Evolutionary conservation across 2,113 vertebrate genomes (phyloP).

Genomic region (Atrichornis clamosus): DNA sequence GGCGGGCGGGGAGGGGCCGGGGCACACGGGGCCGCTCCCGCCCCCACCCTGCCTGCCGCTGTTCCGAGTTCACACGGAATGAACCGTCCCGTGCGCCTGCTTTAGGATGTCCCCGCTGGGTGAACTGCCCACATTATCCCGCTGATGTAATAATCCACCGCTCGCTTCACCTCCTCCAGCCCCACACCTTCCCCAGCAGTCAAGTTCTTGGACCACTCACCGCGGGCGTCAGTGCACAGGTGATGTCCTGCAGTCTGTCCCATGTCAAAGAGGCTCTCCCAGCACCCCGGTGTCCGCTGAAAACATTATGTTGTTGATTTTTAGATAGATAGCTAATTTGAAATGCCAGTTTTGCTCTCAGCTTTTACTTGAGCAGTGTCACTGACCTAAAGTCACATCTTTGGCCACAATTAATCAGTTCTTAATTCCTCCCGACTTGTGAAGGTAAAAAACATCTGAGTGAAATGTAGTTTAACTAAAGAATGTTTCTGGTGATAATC

Average conservation of each 20-base stretch:
- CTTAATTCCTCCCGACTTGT: neutral
- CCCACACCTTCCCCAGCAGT: neutral
- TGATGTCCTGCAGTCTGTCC: neutral
- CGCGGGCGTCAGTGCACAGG: neutral
- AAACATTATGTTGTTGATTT: neutral
- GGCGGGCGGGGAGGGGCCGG: neutral
- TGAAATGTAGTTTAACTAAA: neutral
- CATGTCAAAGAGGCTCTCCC: fast-evolving
- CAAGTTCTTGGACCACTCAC: fast-evolving
- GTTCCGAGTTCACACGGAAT: fast-evolving
- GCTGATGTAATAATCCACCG: fast-evolving
- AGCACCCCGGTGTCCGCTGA: neutral
- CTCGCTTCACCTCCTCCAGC: neutral
- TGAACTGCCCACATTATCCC: fast-evolving
- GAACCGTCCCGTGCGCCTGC: fast-evolving
- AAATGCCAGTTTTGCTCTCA: neutral
- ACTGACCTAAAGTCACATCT: neutral
- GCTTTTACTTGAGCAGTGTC: neutral
- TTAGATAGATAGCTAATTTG: fast-evolving
- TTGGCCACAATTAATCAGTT: neutral
- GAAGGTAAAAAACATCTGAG: neutral
- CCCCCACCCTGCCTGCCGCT: neutral
- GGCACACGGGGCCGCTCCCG: neutral
- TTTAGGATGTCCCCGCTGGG: fast-evolving
- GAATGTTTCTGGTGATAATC: neutral